A percentile compares a stretch with the other conserved stretches of the same genome.
Evolutionary conservation across 2,888 invertebrate genomes (phyloP).

Genomic region (Hemithea aestivaria): DNA sequence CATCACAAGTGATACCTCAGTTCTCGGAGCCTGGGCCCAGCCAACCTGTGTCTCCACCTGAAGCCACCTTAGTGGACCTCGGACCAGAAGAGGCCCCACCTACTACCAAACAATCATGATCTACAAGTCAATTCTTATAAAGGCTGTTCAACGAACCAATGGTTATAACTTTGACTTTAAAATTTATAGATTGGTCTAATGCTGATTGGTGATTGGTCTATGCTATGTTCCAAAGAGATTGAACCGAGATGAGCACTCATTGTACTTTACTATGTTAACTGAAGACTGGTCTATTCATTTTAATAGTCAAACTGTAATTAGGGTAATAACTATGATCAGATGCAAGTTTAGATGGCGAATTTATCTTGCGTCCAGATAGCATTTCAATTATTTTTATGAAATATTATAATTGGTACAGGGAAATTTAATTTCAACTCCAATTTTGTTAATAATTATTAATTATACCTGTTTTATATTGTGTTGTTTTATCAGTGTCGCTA

Average conservation of each 20-base stretch:
- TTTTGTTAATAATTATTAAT: no score
- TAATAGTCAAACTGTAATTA: no score
- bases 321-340: no score
- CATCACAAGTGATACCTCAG: slow-evolving; percentile 63
- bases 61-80: slow-evolving; percentile 60
- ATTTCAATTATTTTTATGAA: background rate
- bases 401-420: slow-evolving; percentile 1
- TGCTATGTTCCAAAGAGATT: no score
- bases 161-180: no score
- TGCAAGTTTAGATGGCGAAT: background rate
- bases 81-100: slow-evolving; percentile 43
- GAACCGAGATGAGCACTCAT: no score
- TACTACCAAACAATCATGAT: slow-evolving; percentile 68
- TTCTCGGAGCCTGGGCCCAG: slow-evolving; percentile 43
- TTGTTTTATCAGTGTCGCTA: no score
- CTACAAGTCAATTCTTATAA: slow-evolving; percentile 18
- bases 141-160: background rate
- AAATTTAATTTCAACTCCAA: background rate
- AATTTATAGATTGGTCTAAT: no score
- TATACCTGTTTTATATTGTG: no score
- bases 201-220: no score
- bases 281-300: no score
- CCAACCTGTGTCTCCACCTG: slow-evolving; percentile 37
- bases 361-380: slow-evolving; percentile 3
- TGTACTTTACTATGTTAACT: no score